Conservation (phyloP, 2,113 vertebrate genomes). For the Hypanus sabinus region DNA sequence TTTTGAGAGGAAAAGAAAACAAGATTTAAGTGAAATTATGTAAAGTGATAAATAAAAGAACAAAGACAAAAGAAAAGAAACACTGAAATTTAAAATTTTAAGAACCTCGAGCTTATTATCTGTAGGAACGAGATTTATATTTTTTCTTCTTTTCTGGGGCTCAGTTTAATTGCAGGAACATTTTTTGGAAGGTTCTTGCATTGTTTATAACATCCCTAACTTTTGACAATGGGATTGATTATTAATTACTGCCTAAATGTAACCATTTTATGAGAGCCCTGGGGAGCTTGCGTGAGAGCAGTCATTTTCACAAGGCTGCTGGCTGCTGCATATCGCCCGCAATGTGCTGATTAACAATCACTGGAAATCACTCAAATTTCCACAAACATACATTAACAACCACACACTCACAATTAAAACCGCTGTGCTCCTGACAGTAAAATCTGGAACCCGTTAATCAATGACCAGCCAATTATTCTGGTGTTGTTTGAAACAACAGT, state of each 20-base stretch:
- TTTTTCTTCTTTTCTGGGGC: background rate
- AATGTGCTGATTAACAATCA: background rate
- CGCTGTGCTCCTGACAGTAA: background rate
- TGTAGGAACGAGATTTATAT: too few species aligned
- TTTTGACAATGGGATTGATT: background rate
- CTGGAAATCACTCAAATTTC: background rate
- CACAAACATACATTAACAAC: background rate
- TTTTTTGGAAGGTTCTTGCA: background rate
- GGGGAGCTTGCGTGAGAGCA: background rate
- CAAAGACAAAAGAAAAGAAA: background rate
- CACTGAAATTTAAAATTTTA: too few species aligned
- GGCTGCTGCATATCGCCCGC: background rate
- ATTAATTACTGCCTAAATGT: background rate
- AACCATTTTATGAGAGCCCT: too few species aligned
- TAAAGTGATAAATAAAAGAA: background rate
- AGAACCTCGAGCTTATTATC: too few species aligned
- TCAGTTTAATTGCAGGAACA: background rate
- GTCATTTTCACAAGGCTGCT: background rate
- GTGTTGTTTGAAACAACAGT: background rate
- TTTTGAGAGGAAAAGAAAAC: background rate
- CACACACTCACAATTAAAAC: background rate
- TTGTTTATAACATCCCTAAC: background rate
- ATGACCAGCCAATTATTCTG: background rate
- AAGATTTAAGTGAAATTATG: background rate
- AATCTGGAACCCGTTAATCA: background rate